Evolutionary conservation across 2,888 invertebrate genomes (phyloP), one percentile per base, ranked within the genome.

Genomic region (Amiota communis): DNA sequence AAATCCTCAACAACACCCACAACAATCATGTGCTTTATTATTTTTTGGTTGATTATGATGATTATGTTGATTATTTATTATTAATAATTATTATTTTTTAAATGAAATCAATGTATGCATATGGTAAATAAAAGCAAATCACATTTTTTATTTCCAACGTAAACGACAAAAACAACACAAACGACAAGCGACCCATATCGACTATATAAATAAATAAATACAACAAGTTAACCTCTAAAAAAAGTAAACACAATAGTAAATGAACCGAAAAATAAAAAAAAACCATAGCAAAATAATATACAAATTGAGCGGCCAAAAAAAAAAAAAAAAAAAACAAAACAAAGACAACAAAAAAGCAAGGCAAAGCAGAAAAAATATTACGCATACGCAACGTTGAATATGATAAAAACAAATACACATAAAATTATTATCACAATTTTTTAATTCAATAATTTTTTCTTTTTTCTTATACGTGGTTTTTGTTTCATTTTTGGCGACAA

Each of bases 141-240:
- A 36, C 36, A 36, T 36, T 23, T 23, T 23, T 23, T 23, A 23
- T 36, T 36, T 36, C 36, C 2, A 36, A 2, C 4, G 36, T 4
- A 36, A 36, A 36, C 36, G 20, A 59, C 59, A 59, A 36, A 36
- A 36, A 36, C 36, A 59, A 59, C 23, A 59, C 53, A 51, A 59
- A 59, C 17, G 12, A 59, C 11, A 20, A 36, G 36, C 63, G 63
- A 63, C 63, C 63, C 63, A 63, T 36, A 63, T 63, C 59, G 59
- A 59, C 59, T 36, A 46, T 63, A 8, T n/a, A 36, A 75, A 73
- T 81, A 80, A 82, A 82, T 63, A 8, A 36, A 36, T 74, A 73
- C 80, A 80, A 85, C 75, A 77, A 75, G 75, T 81, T 84, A 82
- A 82, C 82, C 82, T 85, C 74, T 74, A 84, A 82, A 80, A 69